These are phyloP conservation scores for Cheiracanthium punctorium DNA, from an alignment of 2,888 invertebrate genomes.

Conservation along the genomic window DNA sequence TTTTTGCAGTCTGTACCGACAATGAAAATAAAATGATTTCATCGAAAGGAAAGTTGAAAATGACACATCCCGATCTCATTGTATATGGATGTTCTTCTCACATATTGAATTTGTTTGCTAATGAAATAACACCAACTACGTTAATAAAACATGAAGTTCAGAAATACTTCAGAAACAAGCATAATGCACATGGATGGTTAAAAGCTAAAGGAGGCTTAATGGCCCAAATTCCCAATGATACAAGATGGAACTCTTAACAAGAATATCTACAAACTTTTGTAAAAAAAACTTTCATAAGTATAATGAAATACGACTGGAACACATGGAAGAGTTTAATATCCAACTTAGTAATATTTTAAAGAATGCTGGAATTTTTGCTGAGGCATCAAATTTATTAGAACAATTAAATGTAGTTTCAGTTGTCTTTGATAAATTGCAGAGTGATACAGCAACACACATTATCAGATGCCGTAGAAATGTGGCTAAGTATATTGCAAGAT, in stretches of 20 bases:
- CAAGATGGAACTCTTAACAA: slow-evolving; percentile 3
- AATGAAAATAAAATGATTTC: background rate
- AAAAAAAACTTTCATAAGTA: no score
- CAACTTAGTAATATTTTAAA: no score
- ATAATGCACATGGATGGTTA: background rate
- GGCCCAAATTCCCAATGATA: background rate
- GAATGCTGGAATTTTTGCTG: no score
- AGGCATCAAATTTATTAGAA: no score
- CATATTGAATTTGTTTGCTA: background rate
- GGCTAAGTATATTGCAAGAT: no score
- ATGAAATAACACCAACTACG: background rate
- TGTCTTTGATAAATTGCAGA: no score
- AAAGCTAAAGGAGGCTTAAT: background rate
- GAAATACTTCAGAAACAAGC: background rate
- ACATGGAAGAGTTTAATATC: no score
- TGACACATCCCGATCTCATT: background rate
- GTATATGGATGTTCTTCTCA: background rate
- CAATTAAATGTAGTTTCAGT: no score
- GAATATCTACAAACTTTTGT: no score
- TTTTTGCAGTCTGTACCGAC: slow-evolving; percentile 8
- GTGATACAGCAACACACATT: no score
- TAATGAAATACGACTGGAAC: no score
- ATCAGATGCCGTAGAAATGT: no score
- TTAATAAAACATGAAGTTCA: background rate
- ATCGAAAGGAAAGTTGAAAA: background rate